Conservation (phyloP, 2,888 invertebrate genomes). For the Stegana nigrithorax region DNA sequence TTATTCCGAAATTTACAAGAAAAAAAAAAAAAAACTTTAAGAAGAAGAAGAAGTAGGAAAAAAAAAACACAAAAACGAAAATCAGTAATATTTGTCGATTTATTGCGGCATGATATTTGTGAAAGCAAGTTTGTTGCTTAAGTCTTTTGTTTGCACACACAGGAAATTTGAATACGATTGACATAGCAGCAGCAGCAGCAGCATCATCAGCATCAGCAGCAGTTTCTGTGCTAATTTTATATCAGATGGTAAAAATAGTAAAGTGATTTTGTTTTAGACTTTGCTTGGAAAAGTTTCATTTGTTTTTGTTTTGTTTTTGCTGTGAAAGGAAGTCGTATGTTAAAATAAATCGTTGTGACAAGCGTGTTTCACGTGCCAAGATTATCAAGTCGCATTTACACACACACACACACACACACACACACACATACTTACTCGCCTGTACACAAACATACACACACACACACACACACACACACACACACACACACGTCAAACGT, state of each 20-base stretch:
- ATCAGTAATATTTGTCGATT: slow-evolving; percentile 5
- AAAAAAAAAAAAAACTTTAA: too few species aligned
- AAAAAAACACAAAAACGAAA: slow-evolving; percentile 1
- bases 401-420: too few species aligned
- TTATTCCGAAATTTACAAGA: too few species aligned
- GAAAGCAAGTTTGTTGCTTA: slow-evolving; percentile 59
- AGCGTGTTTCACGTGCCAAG: too few species aligned
- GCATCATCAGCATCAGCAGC: too few species aligned
- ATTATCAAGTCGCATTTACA: too few species aligned
- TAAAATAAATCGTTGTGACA: too few species aligned
- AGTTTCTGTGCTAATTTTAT: slow-evolving; percentile 27
- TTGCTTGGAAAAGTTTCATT: slow-evolving; percentile 52
- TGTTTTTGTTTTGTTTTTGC: slow-evolving; percentile 29
- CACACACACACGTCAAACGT: neutral
- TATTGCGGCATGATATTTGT: slow-evolving; percentile 30
- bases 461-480: neutral
- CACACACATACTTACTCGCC: too few species aligned
- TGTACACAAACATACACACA: neutral
- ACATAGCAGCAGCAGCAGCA: too few species aligned
- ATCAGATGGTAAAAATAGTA: too few species aligned
- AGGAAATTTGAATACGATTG: too few species aligned
- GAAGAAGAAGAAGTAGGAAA: slow-evolving; percentile 23
- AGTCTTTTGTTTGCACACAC: slow-evolving; percentile 57
- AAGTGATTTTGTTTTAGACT: slow-evolving; percentile 31
- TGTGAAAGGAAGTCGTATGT: slow-evolving; percentile 57